Base-by-base conservation (phyloP, 1,140 invertebrate genomes). In the Drosophila auraria region DNA sequence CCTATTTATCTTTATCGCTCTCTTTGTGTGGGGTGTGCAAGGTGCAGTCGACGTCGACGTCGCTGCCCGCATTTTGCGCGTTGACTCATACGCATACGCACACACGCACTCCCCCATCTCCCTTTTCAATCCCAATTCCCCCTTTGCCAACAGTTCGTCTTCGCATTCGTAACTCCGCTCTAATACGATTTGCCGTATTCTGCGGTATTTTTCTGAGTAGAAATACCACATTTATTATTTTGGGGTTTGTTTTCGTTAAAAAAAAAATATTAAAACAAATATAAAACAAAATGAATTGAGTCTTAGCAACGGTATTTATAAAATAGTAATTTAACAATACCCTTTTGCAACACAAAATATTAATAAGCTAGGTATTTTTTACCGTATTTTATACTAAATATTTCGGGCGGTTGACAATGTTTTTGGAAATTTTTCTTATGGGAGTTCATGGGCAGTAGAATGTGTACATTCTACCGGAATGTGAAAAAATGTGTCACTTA, bases 11-110 rank as follows among this genome's bases (percentile, higher is more conserved):
- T 20, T 56, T 57, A 57, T 57, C 53, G 40, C 70, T 38, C 56
- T 61, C 58, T 38, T 60, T 74, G 23, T 33, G 56, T 23, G 65
- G 65, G 65, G 42, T 73, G 54, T 72, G 68, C 70, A 62, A 75
- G 71, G 70, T 73, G 70, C 70, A 72, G 66, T 38, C 57, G 42
- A 47, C 56, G 63, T 60, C 40, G 40, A 47, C 58, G 58, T 33
- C 62, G 45, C 47, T 33, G 68, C 70, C 70, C 70, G 70, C 70
- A 73, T 73, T 73, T 73, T 59, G 62, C 68, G 27, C 36, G 66
- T 73, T 73, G 70, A 72, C 68, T 72, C 70, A 73, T 60, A 72
- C 70, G 25, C 60, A 65, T 11, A 25, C 56, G 20, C 61, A 58
- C 56, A 58, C 33, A 14, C 36, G 20, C 60, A 23, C 63, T 23